Evolutionary conservation across 1,140 invertebrate species (phyloP).

Genomic region (Drosophila miranda): DNA sequence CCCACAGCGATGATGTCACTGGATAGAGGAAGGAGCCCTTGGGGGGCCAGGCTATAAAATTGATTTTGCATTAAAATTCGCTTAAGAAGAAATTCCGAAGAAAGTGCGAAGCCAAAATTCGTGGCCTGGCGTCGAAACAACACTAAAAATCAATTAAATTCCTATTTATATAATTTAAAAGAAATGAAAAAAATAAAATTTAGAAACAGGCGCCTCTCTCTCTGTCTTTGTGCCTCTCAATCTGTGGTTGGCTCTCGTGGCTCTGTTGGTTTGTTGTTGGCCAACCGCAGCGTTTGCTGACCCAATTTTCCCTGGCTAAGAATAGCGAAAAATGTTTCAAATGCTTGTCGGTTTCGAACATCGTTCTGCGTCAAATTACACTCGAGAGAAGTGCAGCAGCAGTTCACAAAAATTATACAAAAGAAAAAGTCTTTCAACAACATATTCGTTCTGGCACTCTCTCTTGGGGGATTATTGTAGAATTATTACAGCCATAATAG

Average conservation of each 20-base stretch:
- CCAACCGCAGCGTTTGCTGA: conserved; percentile 65
- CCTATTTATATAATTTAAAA: conserved; percentile 56
- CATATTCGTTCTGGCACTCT: too few relatives aligned
- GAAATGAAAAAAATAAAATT: conserved; percentile 3
- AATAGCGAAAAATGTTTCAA: conserved; percentile 51
- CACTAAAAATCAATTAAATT: conserved; percentile 68
- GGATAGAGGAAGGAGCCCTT: not conserved
- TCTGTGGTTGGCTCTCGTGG: conserved; percentile 50
- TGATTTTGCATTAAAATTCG: conserved; percentile 66
- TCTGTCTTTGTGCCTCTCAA: conserved; percentile 3
- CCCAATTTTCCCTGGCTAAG: conserved; percentile 64
- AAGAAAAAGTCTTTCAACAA: too few relatives aligned
- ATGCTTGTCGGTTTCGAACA: conserved; percentile 30
- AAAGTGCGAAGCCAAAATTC: conserved; percentile 3
- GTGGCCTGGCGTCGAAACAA: conserved; percentile 10
- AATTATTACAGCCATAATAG: too few relatives aligned
- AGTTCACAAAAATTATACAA: too few relatives aligned
- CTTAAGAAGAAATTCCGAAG: conserved; percentile 29
- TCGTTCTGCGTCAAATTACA: conserved; percentile 49
- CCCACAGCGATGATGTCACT: conserved; percentile 52
- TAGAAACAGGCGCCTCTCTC: conserved; percentile 32
- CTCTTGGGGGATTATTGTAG: too few relatives aligned
- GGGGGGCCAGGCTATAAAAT: conserved; percentile 25
- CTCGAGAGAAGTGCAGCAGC: conserved; percentile 9
- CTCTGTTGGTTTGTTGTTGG: conserved; percentile 29